Base-by-base conservation (phyloP, 2,888 invertebrate species). In the Ennomos fuscantarius region DNA sequence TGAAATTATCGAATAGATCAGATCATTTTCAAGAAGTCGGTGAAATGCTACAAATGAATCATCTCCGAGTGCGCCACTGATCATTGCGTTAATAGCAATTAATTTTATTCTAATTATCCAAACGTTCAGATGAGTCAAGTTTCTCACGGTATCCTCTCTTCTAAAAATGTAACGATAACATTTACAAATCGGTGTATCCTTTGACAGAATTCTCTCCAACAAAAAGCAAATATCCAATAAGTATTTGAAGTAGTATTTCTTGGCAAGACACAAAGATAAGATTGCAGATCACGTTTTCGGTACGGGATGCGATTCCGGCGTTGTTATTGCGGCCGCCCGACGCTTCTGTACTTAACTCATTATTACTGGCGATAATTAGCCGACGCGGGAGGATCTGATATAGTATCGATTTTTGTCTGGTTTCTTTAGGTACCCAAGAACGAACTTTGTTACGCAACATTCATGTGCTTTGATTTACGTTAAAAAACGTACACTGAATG, bases 231-330 rank as follows among this genome's bases (percentile, higher is more conserved):
- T 33, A 40, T 47, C 33, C 41, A 40, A 39, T 48, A 52, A 43
- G 48, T 48, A 57, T 57, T 57, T 47, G 37, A 37, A 31, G 41
- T 44, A 41, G 56, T 56, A 47, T 57, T 52, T 57, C 47, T n/a
- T 49, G 47, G 35, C 32, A 10, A 44, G 8, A 39, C 45, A 46
- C 53, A 53, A 59, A 72, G 65, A 77, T 82, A 71, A 69, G 68
- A 62, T 76, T 81, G 74, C 82, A 60, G 76, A 71, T 79, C 86
- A 86, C 86, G 86, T 86, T 73, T 71, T 67, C 63, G 63, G 66
- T 66, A 59, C 75, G 70, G 73, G 74, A 73, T 72, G 73, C 74
- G 76, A 76, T 76, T 71, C 75, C 68, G 60, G 58, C 70, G 73
- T 72, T 79, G 76, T 82, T 81, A 79, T 76, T 77, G 73, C 65